Evolutionary conservation across 2,113 vertebrate genomes (phyloP), one percentile per base, ranked within the genome.

Genomic region (Bufo gargarizans): DNA sequence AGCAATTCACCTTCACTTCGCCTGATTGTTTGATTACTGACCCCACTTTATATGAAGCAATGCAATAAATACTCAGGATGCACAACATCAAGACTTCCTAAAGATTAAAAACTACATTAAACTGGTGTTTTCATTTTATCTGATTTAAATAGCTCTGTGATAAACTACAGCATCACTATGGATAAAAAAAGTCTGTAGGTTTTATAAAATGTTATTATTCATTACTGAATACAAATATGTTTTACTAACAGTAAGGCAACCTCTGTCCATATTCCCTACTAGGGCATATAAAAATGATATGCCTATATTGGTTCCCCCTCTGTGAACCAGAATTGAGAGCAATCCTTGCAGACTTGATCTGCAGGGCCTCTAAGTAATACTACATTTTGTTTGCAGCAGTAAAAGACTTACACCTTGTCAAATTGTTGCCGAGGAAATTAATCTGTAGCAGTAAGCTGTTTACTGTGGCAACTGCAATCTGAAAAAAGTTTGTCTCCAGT

Each of bases 11-110:
- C 81, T 67, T 67, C 45, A 45, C 4, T 11, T 12, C 58, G 20
- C 17, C 58, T 45, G 59, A 65, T 82, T 47, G 59, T 61, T 65
- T 83, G 81, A 83, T 83, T 49, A 6, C 59, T 82, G 80, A 63
- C 80, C 81, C 20, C 61, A 49, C 12, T 49, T 83, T 65, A 82
- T 65, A 49, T 45, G 4, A 82, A 83, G 7, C 45, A 65, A 50
- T 13, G 13, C 43, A 83, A 53, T 49, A 45, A 82, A 6, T 72
- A 50, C 6, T 50, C 2, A 49, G 16, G 45, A 17, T 10, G 72
- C 45, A 19, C 47, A 19, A 11, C 7, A 50, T 19, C 14, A 50
- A 76, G 8, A 72, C 69, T 33, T 71, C 10, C 4, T 13, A 71
- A 16, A 45, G 69, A 71, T 71, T 71, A 71, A 33, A 71, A 71